Evolutionary conservation across 2,797 vertebrate species (phyloP).

Genomic region (Podarcis lilfordi): DNA sequence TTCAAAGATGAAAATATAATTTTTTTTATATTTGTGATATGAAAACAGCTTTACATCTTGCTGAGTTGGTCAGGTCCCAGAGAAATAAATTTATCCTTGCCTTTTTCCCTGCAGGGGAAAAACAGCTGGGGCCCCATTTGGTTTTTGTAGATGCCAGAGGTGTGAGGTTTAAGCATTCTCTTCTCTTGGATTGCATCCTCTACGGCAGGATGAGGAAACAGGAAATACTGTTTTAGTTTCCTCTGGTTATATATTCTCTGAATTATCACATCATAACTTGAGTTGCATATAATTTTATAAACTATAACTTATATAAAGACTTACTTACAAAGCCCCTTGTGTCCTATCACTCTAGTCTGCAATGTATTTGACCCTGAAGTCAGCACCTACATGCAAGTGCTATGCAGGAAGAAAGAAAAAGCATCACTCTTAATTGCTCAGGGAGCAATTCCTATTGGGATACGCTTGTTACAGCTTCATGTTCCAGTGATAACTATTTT

Average conservation of each 20-base stretch:
- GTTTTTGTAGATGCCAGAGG: neutral
- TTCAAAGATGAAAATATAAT: neutral
- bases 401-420: neutral
- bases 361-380: neutral
- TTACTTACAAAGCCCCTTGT: neutral
- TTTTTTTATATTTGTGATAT: neutral
- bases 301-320: neutral
- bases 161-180: neutral
- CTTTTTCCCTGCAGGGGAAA: neutral
- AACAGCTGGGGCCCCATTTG: neutral
- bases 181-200: neutral
- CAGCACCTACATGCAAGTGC: neutral
- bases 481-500: neutral
- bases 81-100: neutral
- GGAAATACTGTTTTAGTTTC: neutral
- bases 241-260: neutral
- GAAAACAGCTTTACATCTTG: too few species aligned
- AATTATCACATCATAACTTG: neutral
- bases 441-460: neutral
- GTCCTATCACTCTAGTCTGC: neutral
- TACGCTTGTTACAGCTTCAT: neutral
- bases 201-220: neutral
- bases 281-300: neutral
- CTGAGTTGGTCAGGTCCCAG: too few species aligned
- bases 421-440: neutral